These are phyloP conservation scores for Drosophila parthenogenetica DNA, from an alignment of 2,888 invertebrate genomes.

Conservation along the genomic window DNA sequence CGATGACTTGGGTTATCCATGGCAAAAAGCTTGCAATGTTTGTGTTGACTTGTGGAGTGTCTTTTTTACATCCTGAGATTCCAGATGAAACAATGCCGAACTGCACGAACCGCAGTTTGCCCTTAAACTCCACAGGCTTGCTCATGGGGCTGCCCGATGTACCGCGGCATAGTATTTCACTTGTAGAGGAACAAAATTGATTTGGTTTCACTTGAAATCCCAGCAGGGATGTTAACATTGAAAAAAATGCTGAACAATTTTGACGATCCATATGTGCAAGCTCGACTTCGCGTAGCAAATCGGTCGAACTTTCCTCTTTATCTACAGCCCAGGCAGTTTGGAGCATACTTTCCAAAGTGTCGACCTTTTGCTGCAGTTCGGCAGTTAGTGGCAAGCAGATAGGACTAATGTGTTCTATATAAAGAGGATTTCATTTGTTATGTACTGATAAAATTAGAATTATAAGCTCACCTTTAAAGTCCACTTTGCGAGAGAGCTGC, in stretches of 20 bases:
- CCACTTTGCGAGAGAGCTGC: constrained; percentile 18
- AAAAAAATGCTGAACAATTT: neutral
- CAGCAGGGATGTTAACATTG: too few relatives aligned
- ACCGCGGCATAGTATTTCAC: neutral
- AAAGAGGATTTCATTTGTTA: neutral
- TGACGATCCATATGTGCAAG: neutral
- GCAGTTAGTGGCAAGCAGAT: constrained; percentile 35
- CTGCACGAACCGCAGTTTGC: constrained; percentile 24
- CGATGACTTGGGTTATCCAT: constrained; percentile 26
- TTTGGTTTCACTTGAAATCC: neutral
- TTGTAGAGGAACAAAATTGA: constrained; percentile 7
- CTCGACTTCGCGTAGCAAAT: constrained; percentile 2
- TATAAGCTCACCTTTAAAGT: constrained; percentile 13
- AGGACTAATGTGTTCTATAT: constrained; percentile 26
- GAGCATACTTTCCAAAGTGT: neutral
- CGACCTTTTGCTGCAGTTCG: constrained; percentile 7
- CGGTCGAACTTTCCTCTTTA: neutral
- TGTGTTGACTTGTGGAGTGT: neutral
- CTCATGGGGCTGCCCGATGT: constrained; percentile 24
- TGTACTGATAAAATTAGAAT: neutral
- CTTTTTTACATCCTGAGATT: neutral
- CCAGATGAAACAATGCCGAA: constrained; percentile 12
- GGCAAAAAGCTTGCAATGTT: constrained; percentile 21
- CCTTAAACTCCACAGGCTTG: constrained; percentile 9
- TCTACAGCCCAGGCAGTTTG: neutral